These are phyloP conservation scores for Pogonophryne albipinna DNA, from an alignment of 2,797 vertebrate genomes.

Conservation along the genomic window DNA sequence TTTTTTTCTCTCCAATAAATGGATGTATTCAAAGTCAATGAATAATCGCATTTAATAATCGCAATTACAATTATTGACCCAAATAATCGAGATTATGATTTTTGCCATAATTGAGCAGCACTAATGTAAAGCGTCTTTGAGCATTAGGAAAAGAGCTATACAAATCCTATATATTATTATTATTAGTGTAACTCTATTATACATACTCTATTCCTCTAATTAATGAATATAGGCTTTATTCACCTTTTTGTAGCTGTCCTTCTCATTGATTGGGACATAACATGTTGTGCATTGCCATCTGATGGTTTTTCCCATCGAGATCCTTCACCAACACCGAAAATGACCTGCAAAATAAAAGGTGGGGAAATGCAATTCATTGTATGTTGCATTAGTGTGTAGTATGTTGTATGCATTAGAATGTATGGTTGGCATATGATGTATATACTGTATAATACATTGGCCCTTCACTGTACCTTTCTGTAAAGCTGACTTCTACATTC, in stretches of 20 bases:
- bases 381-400: background rate
- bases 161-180: too few species aligned
- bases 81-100: too few species aligned
- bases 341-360: conserved; percentile 81
- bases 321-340: conserved; percentile 93
- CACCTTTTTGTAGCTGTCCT: conserved; percentile 94
- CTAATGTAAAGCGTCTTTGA: too few species aligned
- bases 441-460: background rate
- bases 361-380: background rate
- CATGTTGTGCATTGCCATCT: conserved; percentile 93
- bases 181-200: too few species aligned
- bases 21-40: too few species aligned
- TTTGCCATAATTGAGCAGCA: too few species aligned
- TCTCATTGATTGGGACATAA: conserved; percentile 89
- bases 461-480: conserved; percentile 87
- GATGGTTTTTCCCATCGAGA: conserved; percentile 94
- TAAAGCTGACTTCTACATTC: conserved; percentile 92
- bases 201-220: background rate
- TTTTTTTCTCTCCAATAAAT: too few species aligned
- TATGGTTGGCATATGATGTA: background rate
- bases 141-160: too few species aligned
- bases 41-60: too few species aligned
- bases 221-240: conserved; percentile 12
- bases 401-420: too few species aligned
- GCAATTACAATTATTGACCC: too few species aligned